A percentile compares a stretch with the other conserved stretches of the same genome.
These are phyloP conservation scores for Gambusia holbrooki DNA, from an alignment of 2,113 vertebrate species.

Conservation along the genomic window DNA sequence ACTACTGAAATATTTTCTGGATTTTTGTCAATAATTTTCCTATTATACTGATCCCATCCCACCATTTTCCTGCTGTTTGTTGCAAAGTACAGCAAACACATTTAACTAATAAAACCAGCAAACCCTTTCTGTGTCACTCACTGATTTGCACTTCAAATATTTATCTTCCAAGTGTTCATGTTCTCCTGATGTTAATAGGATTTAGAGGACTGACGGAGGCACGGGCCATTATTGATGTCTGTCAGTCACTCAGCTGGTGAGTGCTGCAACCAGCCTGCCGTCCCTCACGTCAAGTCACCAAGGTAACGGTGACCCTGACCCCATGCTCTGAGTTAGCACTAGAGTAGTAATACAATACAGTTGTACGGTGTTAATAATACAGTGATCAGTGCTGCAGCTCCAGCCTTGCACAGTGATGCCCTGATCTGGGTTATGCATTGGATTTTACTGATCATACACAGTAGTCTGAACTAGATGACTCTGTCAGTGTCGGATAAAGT, in stretches of 20 bases:
- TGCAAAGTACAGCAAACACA: background rate
- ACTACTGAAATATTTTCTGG: background rate
- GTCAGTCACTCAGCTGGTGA: background rate
- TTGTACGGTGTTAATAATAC: constrained; percentile 19
- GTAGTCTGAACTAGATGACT: background rate
- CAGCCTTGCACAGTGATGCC: constrained; percentile 13
- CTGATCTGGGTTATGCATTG: constrained; percentile 48
- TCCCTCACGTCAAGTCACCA: constrained; percentile 11
- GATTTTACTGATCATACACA: constrained; percentile 13
- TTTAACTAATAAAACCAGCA: background rate
- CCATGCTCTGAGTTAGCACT: constrained; percentile 39
- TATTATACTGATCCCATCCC: too few species aligned
- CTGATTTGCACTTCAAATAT: background rate
- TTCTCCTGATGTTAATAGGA: background rate
- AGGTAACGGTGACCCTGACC: constrained; percentile 55
- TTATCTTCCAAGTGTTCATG: background rate
- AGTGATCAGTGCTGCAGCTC: background rate
- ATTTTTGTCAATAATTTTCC: background rate
- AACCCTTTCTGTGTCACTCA: background rate
- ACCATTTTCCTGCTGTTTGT: too few species aligned
- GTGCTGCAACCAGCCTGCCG: background rate
- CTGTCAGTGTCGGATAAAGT: constrained; percentile 43
- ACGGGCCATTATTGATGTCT: background rate
- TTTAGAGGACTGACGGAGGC: rapidly evolving
- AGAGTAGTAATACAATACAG: background rate